Conservation (phyloP, 2,888 invertebrate species). For the Drosophila sordidapex region DNA sequence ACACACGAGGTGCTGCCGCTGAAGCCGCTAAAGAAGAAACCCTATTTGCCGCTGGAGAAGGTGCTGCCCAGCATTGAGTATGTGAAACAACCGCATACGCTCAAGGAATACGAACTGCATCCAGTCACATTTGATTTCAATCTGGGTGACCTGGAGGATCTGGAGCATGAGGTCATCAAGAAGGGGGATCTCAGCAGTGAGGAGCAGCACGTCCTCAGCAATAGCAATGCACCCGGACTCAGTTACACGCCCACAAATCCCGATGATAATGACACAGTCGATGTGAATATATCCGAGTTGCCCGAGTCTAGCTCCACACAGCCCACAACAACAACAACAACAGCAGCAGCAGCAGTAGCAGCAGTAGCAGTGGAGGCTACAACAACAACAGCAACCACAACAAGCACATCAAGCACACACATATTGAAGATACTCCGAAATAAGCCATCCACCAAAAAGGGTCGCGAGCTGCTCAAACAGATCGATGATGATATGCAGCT, state of each 20-base stretch:
- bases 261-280: slow-evolving; percentile 63
- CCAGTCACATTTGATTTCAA: slow-evolving; percentile 84
- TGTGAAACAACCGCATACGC: slow-evolving; percentile 69
- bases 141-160: slow-evolving; percentile 83
- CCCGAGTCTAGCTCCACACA: slow-evolving; percentile 37
- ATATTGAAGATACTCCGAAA: slow-evolving; percentile 81
- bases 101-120: slow-evolving; percentile 82
- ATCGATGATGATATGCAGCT: slow-evolving; percentile 76
- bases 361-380: slow-evolving; percentile 9
- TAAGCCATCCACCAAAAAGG: slow-evolving; percentile 77
- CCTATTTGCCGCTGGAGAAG: slow-evolving; percentile 79
- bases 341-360: slow-evolving; percentile 12
- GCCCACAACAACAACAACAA: slow-evolving; percentile 14
- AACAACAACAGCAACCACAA: slow-evolving; percentile 22
- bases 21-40: slow-evolving; percentile 82
- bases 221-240: slow-evolving; percentile 51
- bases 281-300: slow-evolving; percentile 57
- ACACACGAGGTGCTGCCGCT: slow-evolving; percentile 77
- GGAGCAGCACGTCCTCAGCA: slow-evolving; percentile 77
- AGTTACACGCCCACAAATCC: slow-evolving; percentile 59
- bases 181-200: slow-evolving; percentile 82
- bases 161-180: slow-evolving; percentile 82
- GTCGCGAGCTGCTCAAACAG: slow-evolving; percentile 79
- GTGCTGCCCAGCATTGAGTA: slow-evolving; percentile 72
- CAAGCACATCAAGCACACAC: slow-evolving; percentile 69